A percentile compares a stretch with the other conserved stretches of the same genome.
These are phyloP conservation scores for Rhyacichthys aspro DNA, from an alignment of 2,797 vertebrate genomes.

Conservation along the genomic window DNA sequence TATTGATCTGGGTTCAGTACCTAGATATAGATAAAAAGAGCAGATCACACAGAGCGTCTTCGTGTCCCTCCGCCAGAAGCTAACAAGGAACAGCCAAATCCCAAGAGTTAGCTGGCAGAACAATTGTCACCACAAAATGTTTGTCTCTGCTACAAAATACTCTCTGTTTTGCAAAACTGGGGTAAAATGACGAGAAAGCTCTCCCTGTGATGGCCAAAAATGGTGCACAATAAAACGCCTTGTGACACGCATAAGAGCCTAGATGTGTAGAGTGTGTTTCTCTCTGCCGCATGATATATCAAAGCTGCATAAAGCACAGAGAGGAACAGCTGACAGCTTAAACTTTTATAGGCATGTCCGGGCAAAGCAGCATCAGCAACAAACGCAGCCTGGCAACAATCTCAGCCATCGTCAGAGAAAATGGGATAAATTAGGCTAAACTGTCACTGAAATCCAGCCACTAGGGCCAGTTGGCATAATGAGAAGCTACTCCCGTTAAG, in stretches of 20 bases:
- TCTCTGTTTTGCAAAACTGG: conserved; percentile 44
- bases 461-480: conserved; percentile 42
- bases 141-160: conserved; percentile 53
- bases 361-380: conserved; percentile 44
- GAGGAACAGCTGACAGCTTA: conserved; percentile 67
- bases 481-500: conserved; percentile 41
- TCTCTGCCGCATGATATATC: conserved; percentile 58
- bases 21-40: conserved; percentile 11
- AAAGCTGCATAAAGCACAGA: conserved; percentile 57
- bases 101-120: conserved; percentile 57
- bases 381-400: conserved; percentile 37
- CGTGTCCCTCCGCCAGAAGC: conserved; percentile 60
- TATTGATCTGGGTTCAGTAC: conserved; percentile 11
- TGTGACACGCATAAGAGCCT: conserved; percentile 6
- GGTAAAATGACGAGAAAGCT: conserved; percentile 29
- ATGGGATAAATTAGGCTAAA: conserved; percentile 54
- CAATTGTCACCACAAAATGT: conserved; percentile 57
- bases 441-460: conserved; percentile 21
- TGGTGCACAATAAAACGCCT: conserved; percentile 37
- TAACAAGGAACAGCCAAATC: conserved; percentile 50
- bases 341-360: conserved; percentile 61
- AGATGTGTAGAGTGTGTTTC: conserved; percentile 14
- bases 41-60: conserved; percentile 51
- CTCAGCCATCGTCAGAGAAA: conserved; percentile 53
- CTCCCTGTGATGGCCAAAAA: conserved; percentile 20